These are phyloP conservation scores for Dicycla oo DNA, from an alignment of 2,888 invertebrate genomes.

Conservation along the genomic window DNA sequence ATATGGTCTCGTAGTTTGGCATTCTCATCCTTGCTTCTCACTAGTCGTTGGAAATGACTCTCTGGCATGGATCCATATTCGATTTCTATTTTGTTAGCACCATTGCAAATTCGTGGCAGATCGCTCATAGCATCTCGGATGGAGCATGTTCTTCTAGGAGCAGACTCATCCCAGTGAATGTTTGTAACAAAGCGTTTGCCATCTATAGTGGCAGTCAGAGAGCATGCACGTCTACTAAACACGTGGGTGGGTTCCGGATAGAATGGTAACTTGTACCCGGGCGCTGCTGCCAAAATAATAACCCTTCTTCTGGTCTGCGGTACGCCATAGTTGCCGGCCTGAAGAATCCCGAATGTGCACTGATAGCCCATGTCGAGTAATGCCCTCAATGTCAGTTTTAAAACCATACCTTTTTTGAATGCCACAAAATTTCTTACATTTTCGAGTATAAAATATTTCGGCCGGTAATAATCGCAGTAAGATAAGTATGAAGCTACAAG, in stretches of 20 bases:
- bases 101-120: conserved; percentile 94
- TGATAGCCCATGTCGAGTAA: conserved; percentile 96
- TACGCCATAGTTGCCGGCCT: conserved; percentile 96
- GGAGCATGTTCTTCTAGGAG: conserved; percentile 94
- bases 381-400: conserved; percentile 94
- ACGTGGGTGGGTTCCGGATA: conserved; percentile 95
- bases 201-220: conserved; percentile 86
- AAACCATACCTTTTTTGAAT: conserved; percentile 94
- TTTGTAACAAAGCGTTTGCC: conserved; percentile 88
- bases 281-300: conserved; percentile 95
- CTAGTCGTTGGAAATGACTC: conserved; percentile 94
- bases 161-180: conserved; percentile 92
- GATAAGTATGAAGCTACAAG: conserved; percentile 95
- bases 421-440: conserved; percentile 96
- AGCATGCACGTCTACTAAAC: conserved; percentile 93
- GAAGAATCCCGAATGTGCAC: conserved; percentile 96
- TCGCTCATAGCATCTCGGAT: conserved; percentile 96
- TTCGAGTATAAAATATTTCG: conserved; percentile 95
- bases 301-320: conserved; percentile 95
- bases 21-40: conserved; percentile 91
- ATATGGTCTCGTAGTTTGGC: conserved; percentile 93
- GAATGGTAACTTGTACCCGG: conserved; percentile 93
- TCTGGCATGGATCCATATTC: conserved; percentile 93
- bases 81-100: conserved; percentile 92
- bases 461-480: conserved; percentile 96